Evolutionary conservation across 2,888 invertebrate genomes (phyloP).

Genomic region (Petrolisthes cinctipes): DNA sequence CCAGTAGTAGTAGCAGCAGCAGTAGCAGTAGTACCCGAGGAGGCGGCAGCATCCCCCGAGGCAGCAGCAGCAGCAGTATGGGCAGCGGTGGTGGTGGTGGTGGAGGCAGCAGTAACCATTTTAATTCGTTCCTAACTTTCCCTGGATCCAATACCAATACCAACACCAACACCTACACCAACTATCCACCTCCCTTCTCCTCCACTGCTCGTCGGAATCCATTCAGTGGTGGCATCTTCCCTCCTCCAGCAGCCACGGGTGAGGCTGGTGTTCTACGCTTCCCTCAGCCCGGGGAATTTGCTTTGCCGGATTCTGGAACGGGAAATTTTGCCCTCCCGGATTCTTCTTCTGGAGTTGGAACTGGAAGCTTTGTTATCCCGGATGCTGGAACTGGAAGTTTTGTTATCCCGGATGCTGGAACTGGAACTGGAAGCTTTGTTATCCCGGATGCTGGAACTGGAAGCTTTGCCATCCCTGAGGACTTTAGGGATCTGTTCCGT

Average conservation of each 20-base stretch:
- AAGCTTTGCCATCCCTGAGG: background rate
- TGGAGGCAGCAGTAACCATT: background rate
- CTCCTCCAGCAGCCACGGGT: background rate
- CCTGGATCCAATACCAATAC: background rate
- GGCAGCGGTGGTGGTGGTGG: background rate
- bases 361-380: too few relatives aligned
- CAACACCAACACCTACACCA: background rate
- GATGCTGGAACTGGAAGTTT: too few relatives aligned
- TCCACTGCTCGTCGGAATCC: background rate
- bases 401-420: background rate
- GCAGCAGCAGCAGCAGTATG: background rate
- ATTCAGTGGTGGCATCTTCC: background rate
- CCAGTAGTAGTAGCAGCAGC: background rate
- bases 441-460: background rate
- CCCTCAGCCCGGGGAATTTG: background rate
- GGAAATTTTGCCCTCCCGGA: background rate
- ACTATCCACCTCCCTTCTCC: background rate
- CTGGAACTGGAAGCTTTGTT: background rate
- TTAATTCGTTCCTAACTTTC: background rate
- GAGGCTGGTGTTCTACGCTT: background rate
- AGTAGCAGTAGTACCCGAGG: background rate
- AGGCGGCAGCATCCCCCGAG: background rate
- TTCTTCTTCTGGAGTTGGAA: background rate
- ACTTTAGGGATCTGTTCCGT: background rate
- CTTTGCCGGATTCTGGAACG: background rate